Base-by-base conservation (phyloP, 1,140 invertebrate species). In the Drosophila pseudoananassae region DNA sequence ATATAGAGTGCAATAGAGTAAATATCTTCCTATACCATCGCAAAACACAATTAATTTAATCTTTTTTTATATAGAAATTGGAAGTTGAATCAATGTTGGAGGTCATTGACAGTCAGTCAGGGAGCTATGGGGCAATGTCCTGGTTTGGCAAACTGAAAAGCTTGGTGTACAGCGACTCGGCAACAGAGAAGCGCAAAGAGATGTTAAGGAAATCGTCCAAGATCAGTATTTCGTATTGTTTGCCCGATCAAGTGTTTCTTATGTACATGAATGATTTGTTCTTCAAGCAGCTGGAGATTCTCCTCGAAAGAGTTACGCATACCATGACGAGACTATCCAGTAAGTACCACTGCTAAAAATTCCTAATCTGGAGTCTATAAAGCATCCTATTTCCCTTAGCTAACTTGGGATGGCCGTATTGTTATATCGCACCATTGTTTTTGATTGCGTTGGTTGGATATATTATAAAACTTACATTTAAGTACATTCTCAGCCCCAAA, bases 1-100 rank as follows among this genome's bases (percentile, higher is more conserved):
- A 91, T 52, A 49, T 91, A 4, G 90, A 91, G 23, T 91, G 90
- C 52, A 91, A 91, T 59, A 78, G 82, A 54, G 90, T 91, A 74
- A 14, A 74, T 25, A 38, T n/a, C 3, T 9, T 8, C 3, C 12
- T 8, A 2, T 38, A 8, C 4, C 15, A 50, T n/a, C 4, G 38
- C 3, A n/a, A 23, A 27, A 8, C 14, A 12, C 14, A 47, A 7
- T 25, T 25, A 15, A 10, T 15, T 12, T 14, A 1, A 6, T 14
- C 17, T 9, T 68, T 5, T 0, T 15, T 43, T 9, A 15, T 25
- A 17, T 57, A 91, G 90, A 78, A 91, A 79, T 17, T 91, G 7
- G 77, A 90, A 58, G 50, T 73, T 14, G 80, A 84, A 23, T 49
- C 68, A n/a, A 56, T 90, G 72, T 40, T 91, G 23, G 90, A 91